Evolutionary conservation across 23 tunicate genomes (phyloP), one percentile per base, ranked within the genome.

Genomic region (Styela plicata): DNA sequence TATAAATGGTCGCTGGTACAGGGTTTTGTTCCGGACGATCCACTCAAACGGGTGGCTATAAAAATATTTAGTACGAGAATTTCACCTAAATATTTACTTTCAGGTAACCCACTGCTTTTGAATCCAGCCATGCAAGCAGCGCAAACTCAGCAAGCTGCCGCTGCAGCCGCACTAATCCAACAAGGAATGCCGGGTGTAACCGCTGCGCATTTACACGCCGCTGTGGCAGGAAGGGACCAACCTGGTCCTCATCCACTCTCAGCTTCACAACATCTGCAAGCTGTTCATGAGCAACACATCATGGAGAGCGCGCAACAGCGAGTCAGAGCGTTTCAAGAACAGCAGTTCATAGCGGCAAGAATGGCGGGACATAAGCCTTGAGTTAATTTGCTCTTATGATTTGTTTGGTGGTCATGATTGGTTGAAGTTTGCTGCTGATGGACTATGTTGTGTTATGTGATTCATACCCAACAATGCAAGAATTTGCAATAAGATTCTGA

Each of bases 191-290:
- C 94, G 7, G 86, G 66, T 13, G 64, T 74, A 29, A 85, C 89
- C 7, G 85, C 31, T 31, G 66, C 66, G 17, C 32, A 29, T 22
- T 20, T 84, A 0, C 82, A 74, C 2, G 74, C 82, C 0, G 69
- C 83, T 0, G 31, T 37, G 2, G 74, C 80, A 1, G 66, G 25
- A 2, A 66, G 69, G 25, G 86, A 78, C 23, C 74, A 83, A 33
- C 52, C 67, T 24, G 81, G 69, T 29, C 76, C 84, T 24, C 79
- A 82, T 26, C 74, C 87, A 2, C 78, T 70, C 29, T 37, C 81
- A 26, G 52, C 53, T 53, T 64, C 85, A 2, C 97, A 91, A 28
- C 96, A 90, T 22, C 79, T 90, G 3, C 96, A 90, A 85, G 94
- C 89, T 2, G 89, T 83, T 5, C 63, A 81, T 34, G 90, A 91